Conservation (phyloP, 2,888 invertebrate genomes). For the Calliopum simillimum region DNA sequence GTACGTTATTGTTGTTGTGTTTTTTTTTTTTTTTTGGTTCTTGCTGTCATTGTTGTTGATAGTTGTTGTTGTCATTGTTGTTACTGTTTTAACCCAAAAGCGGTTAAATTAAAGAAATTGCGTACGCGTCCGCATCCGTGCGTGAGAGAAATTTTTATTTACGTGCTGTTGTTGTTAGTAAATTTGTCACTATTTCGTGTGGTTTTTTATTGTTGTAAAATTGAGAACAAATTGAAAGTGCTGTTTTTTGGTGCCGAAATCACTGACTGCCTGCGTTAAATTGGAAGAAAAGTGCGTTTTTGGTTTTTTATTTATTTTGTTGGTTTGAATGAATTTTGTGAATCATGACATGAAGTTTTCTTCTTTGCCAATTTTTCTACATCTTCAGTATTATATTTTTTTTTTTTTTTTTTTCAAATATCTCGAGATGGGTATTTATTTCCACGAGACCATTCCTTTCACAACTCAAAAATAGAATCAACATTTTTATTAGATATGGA, state of each 20-base stretch:
- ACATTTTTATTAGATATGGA: too few species aligned
- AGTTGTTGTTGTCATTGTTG: too few species aligned
- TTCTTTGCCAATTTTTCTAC: too few species aligned
- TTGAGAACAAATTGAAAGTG: too few species aligned
- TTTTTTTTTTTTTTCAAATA: too few species aligned
- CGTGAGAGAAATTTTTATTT: constrained; percentile 16
- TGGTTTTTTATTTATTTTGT: background rate
- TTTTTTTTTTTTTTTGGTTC: background rate
- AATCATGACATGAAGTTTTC: too few species aligned
- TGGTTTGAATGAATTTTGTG: background rate
- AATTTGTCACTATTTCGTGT: background rate
- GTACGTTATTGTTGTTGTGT: background rate
- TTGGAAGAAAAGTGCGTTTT: background rate
- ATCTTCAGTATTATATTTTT: too few species aligned
- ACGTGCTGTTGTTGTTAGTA: background rate
- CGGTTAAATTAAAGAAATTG: constrained; percentile 18
- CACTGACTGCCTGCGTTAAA: too few species aligned
- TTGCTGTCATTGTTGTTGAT: background rate
- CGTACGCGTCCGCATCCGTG: background rate
- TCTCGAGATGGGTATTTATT: too few species aligned
- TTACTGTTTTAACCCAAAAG: constrained; percentile 4
- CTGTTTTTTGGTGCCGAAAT: too few species aligned
- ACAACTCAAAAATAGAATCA: too few species aligned
- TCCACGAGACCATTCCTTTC: too few species aligned
- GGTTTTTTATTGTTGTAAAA: constrained; percentile 4